Evolutionary conservation across 30 jellyfish, hydroid and myxozoan genomes (phyloP).

Genomic region (Phacellophora camtschatica): DNA sequence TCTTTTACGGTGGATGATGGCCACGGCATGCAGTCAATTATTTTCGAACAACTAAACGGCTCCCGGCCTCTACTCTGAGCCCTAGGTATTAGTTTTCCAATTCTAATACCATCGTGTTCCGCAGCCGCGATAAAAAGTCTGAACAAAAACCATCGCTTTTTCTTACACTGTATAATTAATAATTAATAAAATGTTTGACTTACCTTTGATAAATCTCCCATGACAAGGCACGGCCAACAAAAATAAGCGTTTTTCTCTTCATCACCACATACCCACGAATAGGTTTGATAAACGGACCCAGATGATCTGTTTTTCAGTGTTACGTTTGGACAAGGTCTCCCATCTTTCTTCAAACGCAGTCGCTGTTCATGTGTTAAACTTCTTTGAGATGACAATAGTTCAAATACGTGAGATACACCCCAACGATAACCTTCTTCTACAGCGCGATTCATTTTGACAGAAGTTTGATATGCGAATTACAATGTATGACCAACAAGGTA

Average conservation of each 20-base stretch:
- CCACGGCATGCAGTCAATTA: too few relatives aligned
- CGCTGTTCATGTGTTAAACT: conserved; percentile 34
- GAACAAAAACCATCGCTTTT: too few relatives aligned
- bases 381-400: conserved; percentile 3
- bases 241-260: conserved; percentile 23
- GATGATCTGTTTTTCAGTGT: conserved; percentile 5
- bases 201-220: conserved; percentile 39
- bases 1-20: too few relatives aligned
- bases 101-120: too few relatives aligned
- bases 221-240: conserved; percentile 55
- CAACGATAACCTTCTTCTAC: not conserved
- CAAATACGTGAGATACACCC: conserved; percentile 3
- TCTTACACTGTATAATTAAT: too few relatives aligned
- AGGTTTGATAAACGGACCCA: not conserved
- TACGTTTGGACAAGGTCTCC: conserved; percentile 38
- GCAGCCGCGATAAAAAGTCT: too few relatives aligned
- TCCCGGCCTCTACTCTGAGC: too few relatives aligned
- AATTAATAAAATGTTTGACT: too few relatives aligned
- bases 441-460: not conserved
- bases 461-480: too few relatives aligned
- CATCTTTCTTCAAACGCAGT: conserved; percentile 19
- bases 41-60: too few relatives aligned
- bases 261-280: conserved; percentile 41
- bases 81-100: too few relatives aligned
- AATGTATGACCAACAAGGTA: too few relatives aligned